Conservation (phyloP, 2,113 vertebrate genomes). For the Pterocles gutturalis region DNA sequence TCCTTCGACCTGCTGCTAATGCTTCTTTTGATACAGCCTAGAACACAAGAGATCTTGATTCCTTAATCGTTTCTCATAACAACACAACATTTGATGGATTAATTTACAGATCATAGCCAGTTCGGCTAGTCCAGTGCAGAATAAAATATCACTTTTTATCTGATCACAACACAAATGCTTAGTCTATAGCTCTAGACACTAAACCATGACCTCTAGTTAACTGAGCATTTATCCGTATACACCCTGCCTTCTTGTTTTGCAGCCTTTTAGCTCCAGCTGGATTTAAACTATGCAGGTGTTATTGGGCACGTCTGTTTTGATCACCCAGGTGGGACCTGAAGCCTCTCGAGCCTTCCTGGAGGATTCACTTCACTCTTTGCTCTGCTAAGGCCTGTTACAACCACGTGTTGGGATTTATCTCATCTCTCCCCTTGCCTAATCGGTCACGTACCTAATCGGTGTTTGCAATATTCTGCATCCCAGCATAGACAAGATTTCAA, state of each 20-base stretch:
- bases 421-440: constrained; percentile 62
- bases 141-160: neutral
- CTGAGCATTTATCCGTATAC: neutral
- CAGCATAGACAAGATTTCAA: constrained; percentile 4
- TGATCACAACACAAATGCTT: neutral
- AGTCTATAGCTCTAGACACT: neutral
- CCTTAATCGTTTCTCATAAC: neutral
- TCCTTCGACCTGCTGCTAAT: too few relatives aligned
- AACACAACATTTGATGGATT: neutral
- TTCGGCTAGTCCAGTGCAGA: neutral
- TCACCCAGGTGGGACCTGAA: constrained; percentile 38
- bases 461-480: constrained; percentile 32
- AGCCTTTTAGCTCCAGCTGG: constrained; percentile 15
- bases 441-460: neutral
- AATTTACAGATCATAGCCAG: neutral
- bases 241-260: neutral
- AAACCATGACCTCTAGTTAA: neutral
- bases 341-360: constrained; percentile 2
- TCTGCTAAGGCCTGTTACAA: constrained; percentile 65
- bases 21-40: too few relatives aligned
- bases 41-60: neutral
- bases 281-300: constrained; percentile 16
- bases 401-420: constrained; percentile 43
- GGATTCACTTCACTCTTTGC: neutral
- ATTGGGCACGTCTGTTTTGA: constrained; percentile 32